A percentile compares a stretch with the other conserved stretches of the same genome.
Evolutionary conservation across 2,797 vertebrate species (phyloP).

Genomic region (Mustela erminea): DNA sequence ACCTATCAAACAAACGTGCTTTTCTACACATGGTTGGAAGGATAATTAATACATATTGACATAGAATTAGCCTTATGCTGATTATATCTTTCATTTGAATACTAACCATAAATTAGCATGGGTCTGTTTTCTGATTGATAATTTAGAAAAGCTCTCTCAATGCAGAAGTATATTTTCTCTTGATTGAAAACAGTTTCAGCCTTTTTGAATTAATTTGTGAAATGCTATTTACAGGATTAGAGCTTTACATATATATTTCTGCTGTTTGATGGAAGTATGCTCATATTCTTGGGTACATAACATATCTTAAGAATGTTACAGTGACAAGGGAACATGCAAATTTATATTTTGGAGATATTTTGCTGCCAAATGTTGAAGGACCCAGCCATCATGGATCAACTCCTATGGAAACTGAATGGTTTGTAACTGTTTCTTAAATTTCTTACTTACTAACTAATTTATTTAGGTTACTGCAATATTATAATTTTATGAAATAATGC

Average conservation of each 20-base stretch:
- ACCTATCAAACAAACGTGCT: conserved; percentile 31
- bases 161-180: conserved; percentile 66
- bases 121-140: conserved; percentile 56
- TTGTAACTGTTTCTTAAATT: background rate
- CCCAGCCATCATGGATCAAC: background rate
- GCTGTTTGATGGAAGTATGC: background rate
- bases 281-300: background rate
- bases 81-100: conserved; percentile 71
- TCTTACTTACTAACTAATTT: background rate
- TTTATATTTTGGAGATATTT: background rate
- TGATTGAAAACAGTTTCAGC: conserved; percentile 76
- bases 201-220: conserved; percentile 66
- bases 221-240: conserved; percentile 60
- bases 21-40: conserved; percentile 37
- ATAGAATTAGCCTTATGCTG: background rate
- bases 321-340: background rate
- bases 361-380: background rate
- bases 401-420: background rate
- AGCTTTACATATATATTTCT: background rate
- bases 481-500: background rate
- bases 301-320: background rate
- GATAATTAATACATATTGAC: conserved; percentile 58
- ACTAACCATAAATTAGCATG: conserved; percentile 56
- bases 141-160: conserved; percentile 67
- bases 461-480: background rate